Percentiles rank a stretch among this genome's conserved stretches.
These are phyloP conservation scores for Apteryx mantelli DNA, from an alignment of 2,113 vertebrate genomes.

Conservation along the genomic window DNA sequence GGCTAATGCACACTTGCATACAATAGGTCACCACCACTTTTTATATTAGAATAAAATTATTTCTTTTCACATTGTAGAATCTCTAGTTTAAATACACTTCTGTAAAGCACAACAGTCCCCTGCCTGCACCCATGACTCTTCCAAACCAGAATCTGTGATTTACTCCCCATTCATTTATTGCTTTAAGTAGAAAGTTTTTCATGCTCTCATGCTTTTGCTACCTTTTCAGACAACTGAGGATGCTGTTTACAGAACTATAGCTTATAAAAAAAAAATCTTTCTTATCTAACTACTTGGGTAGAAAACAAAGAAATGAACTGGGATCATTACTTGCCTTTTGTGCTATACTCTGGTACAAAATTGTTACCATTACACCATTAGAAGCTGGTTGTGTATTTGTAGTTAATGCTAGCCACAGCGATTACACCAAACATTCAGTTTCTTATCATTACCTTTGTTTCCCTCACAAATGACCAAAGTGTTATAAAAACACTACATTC, in stretches of 20 bases:
- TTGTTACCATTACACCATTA: not conserved
- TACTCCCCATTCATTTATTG: not conserved
- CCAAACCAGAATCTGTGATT: not conserved
- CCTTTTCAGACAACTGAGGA: slow-evolving; percentile 3
- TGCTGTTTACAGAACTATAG: not conserved
- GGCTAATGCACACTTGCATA: not conserved
- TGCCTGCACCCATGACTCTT: not conserved
- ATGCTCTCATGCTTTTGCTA: not conserved
- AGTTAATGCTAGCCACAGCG: not conserved
- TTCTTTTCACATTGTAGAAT: not conserved
- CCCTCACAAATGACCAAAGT: not conserved
- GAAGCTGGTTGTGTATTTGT: not conserved
- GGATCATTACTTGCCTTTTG: not conserved
- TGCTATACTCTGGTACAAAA: not conserved
- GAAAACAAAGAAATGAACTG: not conserved
- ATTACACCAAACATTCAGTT: not conserved
- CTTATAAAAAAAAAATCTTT: not conserved
- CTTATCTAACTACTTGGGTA: not conserved
- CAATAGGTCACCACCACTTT: not conserved
- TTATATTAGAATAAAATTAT: not conserved
- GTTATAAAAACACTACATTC: not conserved
- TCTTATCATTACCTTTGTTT: not conserved
- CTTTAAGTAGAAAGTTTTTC: not conserved
- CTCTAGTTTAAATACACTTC: not conserved
- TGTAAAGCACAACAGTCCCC: not conserved